Evolutionary conservation across 1,140 invertebrate genomes (phyloP), one percentile per base, ranked within the genome.

Genomic region (Leptestheria dahalacensis): DNA sequence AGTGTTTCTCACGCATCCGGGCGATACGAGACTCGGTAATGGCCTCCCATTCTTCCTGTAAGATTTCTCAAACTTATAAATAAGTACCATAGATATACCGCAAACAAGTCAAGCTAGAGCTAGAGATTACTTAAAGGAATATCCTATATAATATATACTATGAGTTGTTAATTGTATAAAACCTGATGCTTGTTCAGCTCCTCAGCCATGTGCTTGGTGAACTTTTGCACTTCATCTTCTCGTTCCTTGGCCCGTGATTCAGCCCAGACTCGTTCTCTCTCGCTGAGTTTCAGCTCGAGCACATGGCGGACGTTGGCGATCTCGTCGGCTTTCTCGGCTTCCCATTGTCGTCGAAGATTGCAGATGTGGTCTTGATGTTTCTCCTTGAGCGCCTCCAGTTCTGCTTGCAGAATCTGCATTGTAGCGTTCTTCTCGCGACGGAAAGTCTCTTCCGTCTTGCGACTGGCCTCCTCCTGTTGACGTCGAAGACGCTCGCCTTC

Each of bases 31-130:
- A 9, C 33, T 55, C 53, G 12, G 53, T 29, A 20, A 55, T 18
- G 3, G 6, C 21, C 33, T 29, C 33, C 53, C 53, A 55, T 55
- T 55, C 26, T 55, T 55, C 53, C 53, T 55, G 26, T 33, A 55
- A 25, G 2, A 3, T 23, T 52, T 18, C 50, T 2, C 24, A 9
- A 41, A 41, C 6, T n/a, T n/a, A n/a, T n/a, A n/a, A n/a, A n/a
- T n/a, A n/a, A n/a, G n/a, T n/a, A n/a, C n/a, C n/a, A n/a, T n/a
- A n/a, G n/a, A n/a, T n/a, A n/a, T n/a, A n/a, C n/a, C n/a, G n/a
- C n/a, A n/a, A n/a, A n/a, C n/a, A n/a, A n/a, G n/a, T n/a, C n/a
- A n/a, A n/a, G n/a, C n/a, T n/a, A n/a, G n/a, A n/a, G n/a, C n/a
- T n/a, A n/a, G n/a, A n/a, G n/a, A n/a, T n/a, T n/a, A n/a, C n/a